Base-by-base conservation (phyloP, 1,140 invertebrate species). In the Zaprionus vittiger region DNA sequence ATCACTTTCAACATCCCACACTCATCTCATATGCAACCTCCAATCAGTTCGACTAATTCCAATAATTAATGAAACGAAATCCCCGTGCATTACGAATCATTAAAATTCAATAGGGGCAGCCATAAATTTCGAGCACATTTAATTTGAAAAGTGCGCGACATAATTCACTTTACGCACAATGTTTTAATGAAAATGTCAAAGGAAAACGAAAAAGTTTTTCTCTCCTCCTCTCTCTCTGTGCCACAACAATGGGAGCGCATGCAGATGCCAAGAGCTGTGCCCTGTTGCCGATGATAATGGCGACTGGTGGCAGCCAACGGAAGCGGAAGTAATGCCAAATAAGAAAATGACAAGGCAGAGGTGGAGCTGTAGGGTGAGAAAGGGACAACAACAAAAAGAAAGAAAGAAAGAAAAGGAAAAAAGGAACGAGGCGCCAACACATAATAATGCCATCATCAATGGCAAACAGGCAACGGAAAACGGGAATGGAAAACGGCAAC, bases 291-390 rank as follows among this genome's bases (percentile, higher is more conserved):
- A 47, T 72, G 73, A 60, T 71, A 71, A 75, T 75, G 73, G 67
- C 73, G 60, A 71, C 67, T 75, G 73, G 60, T 75, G 60, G 69
- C 68, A 74, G 64, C 77, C 64, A 89, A 62, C 69, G 85, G 85
- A 89, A 89, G 85, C 85, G 85, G 85, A 89, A 89, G 73, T 89
- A 85, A 89, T 89, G 81, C 81, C 84, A 79, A 85, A 78, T 74
- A 78, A 60, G 70, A 67, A 59, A 57, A 73, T 28, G 62, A 28
- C 41, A 60, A 24, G 77, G 47, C 73, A 17, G 6, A 20, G 37
- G 64, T n/a, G 37, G 69, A 63, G 44, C 38, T 70, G 62, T 57
- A 66, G 61, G 47, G 60, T 34, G 70, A 49, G 54, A 68, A 26
- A 70, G 49, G 31, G 63, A 59, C 55, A 66, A 5, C 75, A 44